Evolutionary conservation across 1,140 invertebrate genomes (phyloP).

Genomic region (Drosophila nikananu): DNA sequence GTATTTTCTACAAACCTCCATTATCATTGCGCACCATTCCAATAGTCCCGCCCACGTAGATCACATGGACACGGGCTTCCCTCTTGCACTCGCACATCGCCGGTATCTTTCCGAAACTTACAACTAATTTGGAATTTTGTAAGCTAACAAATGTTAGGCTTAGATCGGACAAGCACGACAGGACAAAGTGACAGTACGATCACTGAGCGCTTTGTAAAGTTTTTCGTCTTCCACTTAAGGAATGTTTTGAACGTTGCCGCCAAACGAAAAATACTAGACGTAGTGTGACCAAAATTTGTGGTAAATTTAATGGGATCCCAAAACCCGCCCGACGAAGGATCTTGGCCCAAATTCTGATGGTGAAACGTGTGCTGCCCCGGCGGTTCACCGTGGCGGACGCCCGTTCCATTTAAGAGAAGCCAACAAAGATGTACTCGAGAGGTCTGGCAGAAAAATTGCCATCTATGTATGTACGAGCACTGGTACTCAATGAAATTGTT

Average conservation of each 20-base stretch:
- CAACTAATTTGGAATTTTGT: constrained; percentile 18
- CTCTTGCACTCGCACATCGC: constrained; percentile 20
- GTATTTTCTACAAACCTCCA: constrained; percentile 86
- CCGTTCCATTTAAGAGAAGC: too few relatives aligned
- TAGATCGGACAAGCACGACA: not conserved
- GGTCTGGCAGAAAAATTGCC: too few relatives aligned
- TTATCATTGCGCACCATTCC: constrained; percentile 92
- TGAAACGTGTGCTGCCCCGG: too few relatives aligned
- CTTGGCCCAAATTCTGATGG: too few relatives aligned
- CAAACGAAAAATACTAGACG: not conserved
- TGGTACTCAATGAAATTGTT: too few relatives aligned
- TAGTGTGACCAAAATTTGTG: constrained; percentile 20
- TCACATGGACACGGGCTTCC: constrained; percentile 89
- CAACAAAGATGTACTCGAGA: too few relatives aligned
- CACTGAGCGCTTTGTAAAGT: not conserved
- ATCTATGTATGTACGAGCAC: too few relatives aligned
- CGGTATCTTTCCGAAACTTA: constrained; percentile 19
- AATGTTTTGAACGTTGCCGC: not conserved
- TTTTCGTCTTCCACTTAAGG: not conserved
- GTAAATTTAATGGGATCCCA: too few relatives aligned
- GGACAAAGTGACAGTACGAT: not conserved
- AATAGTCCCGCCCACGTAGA: constrained; percentile 95
- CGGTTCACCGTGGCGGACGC: too few relatives aligned
- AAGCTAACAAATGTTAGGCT: not conserved
- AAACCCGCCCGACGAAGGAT: too few relatives aligned